Evolutionary conservation across 92 coral and sea anemone species (phyloP).

Genomic region (Chrysogorgia sp.): DNA sequence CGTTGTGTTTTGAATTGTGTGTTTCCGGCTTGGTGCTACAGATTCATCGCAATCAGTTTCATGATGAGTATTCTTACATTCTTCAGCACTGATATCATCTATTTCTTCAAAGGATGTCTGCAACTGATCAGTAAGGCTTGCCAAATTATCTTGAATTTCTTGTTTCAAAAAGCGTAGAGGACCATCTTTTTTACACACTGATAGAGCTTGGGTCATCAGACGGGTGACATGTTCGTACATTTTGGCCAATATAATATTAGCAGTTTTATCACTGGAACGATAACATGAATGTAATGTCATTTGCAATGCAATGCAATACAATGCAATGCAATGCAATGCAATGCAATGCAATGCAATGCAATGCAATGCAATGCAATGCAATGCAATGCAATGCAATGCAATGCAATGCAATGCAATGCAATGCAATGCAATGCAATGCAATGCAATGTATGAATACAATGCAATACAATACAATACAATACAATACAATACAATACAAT

Average conservation of each 20-base stretch:
- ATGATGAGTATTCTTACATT: not conserved
- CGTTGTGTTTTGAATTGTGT: not conserved
- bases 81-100: not conserved
- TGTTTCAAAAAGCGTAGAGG: conserved; percentile 8
- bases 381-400: no score
- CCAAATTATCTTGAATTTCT: not conserved
- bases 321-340: no score
- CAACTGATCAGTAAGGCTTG: not conserved
- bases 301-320: not conserved
- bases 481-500: no score
- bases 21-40: not conserved
- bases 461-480: no score
- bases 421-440: not conserved
- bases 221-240: not conserved
- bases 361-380: no score
- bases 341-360: no score
- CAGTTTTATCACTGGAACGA: conserved; percentile 14
- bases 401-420: not conserved
- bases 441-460: no score
- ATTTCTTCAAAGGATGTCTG: conserved; percentile 10
- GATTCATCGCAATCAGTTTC: not conserved
- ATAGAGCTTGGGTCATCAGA: not conserved
- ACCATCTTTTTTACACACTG: not conserved
- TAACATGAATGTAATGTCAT: not conserved
- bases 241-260: conserved; percentile 7